phyloP scores from a whole-genome alignment of 1,140 invertebrate species.

The Leptinotarsa undecemlineata region DNA sequence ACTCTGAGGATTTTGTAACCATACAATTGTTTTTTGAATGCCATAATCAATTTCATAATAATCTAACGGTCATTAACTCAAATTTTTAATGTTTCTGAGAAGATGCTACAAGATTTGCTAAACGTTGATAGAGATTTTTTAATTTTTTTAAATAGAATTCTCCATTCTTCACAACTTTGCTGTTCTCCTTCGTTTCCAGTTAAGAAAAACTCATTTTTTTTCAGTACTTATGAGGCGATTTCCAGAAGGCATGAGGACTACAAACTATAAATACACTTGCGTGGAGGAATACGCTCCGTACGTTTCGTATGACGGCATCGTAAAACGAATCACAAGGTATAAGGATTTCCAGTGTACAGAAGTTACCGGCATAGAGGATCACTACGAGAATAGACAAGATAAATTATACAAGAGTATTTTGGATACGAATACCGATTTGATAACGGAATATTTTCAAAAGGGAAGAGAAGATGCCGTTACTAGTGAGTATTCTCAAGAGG shows the following conservation, averaged over 20 bases:
- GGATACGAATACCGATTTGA: constrained; percentile 61
- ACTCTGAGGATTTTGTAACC: no score
- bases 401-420: constrained; percentile 64
- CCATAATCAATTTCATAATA: no score
- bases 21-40: no score
- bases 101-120: no score
- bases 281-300: constrained; percentile 80
- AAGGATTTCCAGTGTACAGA: constrained; percentile 69
- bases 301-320: constrained; percentile 69
- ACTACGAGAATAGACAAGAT: constrained; percentile 72
- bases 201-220: constrained; percentile 31
- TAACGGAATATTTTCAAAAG: constrained; percentile 69
- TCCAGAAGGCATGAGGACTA: constrained; percentile 71
- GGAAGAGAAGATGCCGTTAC: constrained; percentile 72
- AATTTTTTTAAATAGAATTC: no score
- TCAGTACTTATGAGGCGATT: constrained; percentile 75
- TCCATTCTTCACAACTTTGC: no score
- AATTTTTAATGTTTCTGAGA: no score
- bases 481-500: constrained; percentile 39
- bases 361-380: constrained; percentile 64
- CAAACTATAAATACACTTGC: constrained; percentile 74
- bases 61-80: no score
- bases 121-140: no score
- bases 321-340: constrained; percentile 70
- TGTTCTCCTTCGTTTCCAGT: no score